Evolutionary conservation across 2,113 vertebrate species (phyloP), one percentile per base, ranked within the genome.

Genomic region (Gymnorhina tibicen): DNA sequence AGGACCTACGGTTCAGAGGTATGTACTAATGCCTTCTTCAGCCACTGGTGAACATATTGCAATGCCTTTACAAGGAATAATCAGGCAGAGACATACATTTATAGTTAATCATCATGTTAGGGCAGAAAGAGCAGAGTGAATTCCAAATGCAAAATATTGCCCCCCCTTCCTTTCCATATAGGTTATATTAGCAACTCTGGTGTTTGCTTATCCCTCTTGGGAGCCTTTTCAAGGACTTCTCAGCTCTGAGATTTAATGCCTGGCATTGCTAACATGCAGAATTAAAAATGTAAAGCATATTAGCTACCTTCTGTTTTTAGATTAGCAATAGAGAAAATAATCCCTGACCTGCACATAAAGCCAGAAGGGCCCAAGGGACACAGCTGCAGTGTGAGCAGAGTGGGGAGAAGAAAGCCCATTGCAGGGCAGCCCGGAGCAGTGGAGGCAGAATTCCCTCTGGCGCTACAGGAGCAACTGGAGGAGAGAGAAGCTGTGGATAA

Each of bases 391-490:
- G 27, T 0, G 8, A 63, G 33, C 9, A 6, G 70, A 42, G 64
- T 0, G 1, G 20, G n/a, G 37, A 44, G 37, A 77, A 39, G n/a
- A 78, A 39, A 95, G 7, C 22, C n/a, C 52, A 17, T 15, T 4
- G 3, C 3, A 7, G 21, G 19, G 33, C 26, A 64, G n/a, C 37
- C n/a, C 0, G 0, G 11, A 67, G 70, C 5, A 16, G 26, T 41
- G 26, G 28, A 50, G 58, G 27, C 39, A 44, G 13, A 46, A 73
- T 12, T 49, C 28, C 70, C 28, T 62, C 60, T 47, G 87, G 73
- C 84, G 44, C 80, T 76, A 32, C n/a, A 52, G 62, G 28, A 84
- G 24, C 17, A 37, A 21, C 20, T 0, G 6, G 46, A 75, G 74
- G 46, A 91, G 58, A n/a, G n/a, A 23, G 53, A 76, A 85, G n/a